Base-by-base conservation (phyloP, 2,888 invertebrate genomes). In the Mesoligia furuncula region DNA sequence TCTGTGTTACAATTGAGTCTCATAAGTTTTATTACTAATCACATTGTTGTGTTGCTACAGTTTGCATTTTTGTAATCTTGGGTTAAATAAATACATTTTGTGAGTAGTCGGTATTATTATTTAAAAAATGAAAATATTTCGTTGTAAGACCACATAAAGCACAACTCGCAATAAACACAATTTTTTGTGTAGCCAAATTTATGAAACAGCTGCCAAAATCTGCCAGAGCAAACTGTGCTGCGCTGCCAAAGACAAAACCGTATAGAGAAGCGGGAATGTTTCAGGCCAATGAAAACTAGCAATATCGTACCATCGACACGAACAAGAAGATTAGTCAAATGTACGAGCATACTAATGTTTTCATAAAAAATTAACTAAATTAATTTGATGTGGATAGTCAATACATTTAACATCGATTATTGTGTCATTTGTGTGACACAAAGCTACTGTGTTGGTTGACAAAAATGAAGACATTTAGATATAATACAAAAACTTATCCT, bases 21-120 rank as follows among this genome's bases (percentile, higher is more conserved):
- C 1, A 17, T 73, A 15, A 75, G 73, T 17, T 36, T 73, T 20
- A 9, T 75, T 3, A 17, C n/a, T 17, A 36, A 73, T 1, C 3
- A 73, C 9, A n/a, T 15, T 20, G 4, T 73, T n/a, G 57, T 74
- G 20, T 59, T 74, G 15, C 15, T 74, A 15, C 69, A 73, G 45
- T 73, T 73, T 48, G 69, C 69, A n/a, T 69, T 73, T n/a, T n/a
- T 36, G 69, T 73, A 20, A 71, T 64, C 6, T n/a, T 39, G 6
- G 8, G 2, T 17, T 39, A 0, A 66, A 42, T 66, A 66, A n/a
- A 66, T n/a, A 17, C 1, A n/a, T 66, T 9, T 66, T 66, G 17
- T 3, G 27, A 0, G 7, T 13, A 42, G 9, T 20, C 20, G 0
- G 17, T 27, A 7, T 42, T 45, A 7, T 67, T 27, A 42, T 66